Evolutionary conservation across 2,113 vertebrate species (phyloP), one percentile per base, ranked within the genome.

Genomic region (Pardalotus punctatus): DNA sequence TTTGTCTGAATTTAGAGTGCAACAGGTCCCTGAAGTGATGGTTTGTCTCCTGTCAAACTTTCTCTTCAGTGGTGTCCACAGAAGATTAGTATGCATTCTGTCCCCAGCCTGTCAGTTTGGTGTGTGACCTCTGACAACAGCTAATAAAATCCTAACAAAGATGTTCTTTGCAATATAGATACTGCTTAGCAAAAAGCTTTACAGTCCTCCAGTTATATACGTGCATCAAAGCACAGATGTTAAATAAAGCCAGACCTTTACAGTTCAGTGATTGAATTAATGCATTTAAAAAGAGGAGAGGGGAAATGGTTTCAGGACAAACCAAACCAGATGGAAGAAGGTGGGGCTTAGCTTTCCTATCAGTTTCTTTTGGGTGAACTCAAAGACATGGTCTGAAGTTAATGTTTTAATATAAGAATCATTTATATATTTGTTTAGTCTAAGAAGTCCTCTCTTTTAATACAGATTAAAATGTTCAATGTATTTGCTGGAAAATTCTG

Each of bases 261-360:
- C 88, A 95, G 79, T 69, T 93, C 94, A 94, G 28, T 94, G 92
- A 29, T 31, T 94, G 85, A 90, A 92, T 82, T 69, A 93, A 86
- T 70, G 50, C 25, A 11, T 57, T 92, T 65, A 62, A 92, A 90
- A 96, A 54, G 66, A 80, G 62, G 54, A 90, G 48, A 82, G 61
- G 58, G 74, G 54, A 92, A 93, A 94, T 90, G 88, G 45, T 96
- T 96, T 94, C 66, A 86, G 92, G 81, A 96, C 81, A 94, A 95
- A 91, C 43, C 84, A 94, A 94, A 84, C 57, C 90, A 96, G 85
- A 88, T 92, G 92, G 85, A 43, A 88, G 28, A 92, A 92, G 35
- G n/a, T 81, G 58, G 33, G 6, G 11, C 36, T 36, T 87, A 85
- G 40, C 28, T 93, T 72, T 81, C 33, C n/a, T 18, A 61, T 43